Evolutionary conservation across 92 coral and sea anemone species (phyloP).

Genomic region (Siderastrea siderea): DNA sequence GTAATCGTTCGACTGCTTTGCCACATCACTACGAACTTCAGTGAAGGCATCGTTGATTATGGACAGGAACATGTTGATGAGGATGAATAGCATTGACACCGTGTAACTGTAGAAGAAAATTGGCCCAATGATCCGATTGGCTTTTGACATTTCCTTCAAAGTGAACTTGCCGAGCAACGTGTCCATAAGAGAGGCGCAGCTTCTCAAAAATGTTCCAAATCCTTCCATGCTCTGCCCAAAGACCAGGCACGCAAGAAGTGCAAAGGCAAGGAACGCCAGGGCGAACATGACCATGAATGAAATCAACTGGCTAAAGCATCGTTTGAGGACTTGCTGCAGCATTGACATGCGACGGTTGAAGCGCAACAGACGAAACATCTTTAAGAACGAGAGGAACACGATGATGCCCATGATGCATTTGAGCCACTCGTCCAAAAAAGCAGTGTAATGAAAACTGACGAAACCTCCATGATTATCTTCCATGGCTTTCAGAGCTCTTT

Average conservation of each 20-base stretch:
- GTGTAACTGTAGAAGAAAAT: conserved; percentile 88
- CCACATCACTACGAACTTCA: conserved; percentile 85
- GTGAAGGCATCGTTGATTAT: conserved; percentile 92
- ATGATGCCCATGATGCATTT: conserved; percentile 81
- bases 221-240: conserved; percentile 88
- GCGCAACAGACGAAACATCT: conserved; percentile 83
- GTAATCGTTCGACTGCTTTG: conserved; percentile 83
- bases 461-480: conserved; percentile 57
- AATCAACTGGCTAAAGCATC: conserved; percentile 61
- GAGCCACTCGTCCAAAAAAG: conserved; percentile 85
- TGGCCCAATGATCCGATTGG: conserved; percentile 89
- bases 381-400: conserved; percentile 92
- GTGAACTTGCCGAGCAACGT: conserved; percentile 90
- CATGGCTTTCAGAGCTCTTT: conserved; percentile 65
- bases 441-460: conserved; percentile 89
- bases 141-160: conserved; percentile 64
- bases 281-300: conserved; percentile 82
- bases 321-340: conserved; percentile 78
- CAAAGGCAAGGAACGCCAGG: conserved; percentile 85
- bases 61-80: conserved; percentile 92
- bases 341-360: conserved; percentile 92
- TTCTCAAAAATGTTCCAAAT: conserved; percentile 79
- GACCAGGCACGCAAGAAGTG: conserved; percentile 84
- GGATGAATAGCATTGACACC: conserved; percentile 85
- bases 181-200: conserved; percentile 89